Evolutionary conservation across 2,113 vertebrate genomes (phyloP).

Genomic region (Caloenas nicobarica): DNA sequence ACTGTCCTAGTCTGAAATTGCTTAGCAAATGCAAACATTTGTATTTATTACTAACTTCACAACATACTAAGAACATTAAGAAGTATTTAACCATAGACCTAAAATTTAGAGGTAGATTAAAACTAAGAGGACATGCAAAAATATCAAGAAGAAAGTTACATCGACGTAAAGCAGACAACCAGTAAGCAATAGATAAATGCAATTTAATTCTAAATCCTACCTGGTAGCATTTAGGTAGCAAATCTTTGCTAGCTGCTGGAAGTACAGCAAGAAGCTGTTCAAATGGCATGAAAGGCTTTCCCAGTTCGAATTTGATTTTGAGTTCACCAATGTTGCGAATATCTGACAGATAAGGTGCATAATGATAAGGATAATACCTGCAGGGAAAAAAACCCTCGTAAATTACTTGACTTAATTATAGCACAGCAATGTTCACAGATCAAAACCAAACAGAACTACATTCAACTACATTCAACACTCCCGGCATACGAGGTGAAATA

Average conservation of each 20-base stretch:
- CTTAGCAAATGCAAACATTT: not conserved
- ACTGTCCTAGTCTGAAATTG: not conserved
- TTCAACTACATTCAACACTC: not conserved
- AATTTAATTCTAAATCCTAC: constrained; percentile 67
- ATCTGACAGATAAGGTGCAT: constrained; percentile 96
- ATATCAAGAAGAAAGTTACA: not conserved
- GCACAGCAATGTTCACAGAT: not conserved
- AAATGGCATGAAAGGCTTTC: constrained; percentile 94
- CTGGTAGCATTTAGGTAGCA: constrained; percentile 90
- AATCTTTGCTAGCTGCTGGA: constrained; percentile 92
- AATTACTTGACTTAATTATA: not conserved
- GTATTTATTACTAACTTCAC: not conserved
- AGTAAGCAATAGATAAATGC: not conserved
- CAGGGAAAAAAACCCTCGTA: not conserved
- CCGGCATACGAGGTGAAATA: not conserved
- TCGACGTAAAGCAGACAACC: not conserved
- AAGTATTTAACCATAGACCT: not conserved
- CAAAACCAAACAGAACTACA: not conserved
- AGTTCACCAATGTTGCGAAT: constrained; percentile 85
- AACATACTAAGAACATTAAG: not conserved
- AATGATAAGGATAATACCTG: constrained; percentile 97
- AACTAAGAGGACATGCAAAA: not conserved
- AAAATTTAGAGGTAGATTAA: not conserved
- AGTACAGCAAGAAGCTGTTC: constrained; percentile 95
- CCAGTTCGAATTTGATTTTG: constrained; percentile 88